Conservation (phyloP, 2,113 vertebrate species). For the Trichomycterus rosablanca region DNA sequence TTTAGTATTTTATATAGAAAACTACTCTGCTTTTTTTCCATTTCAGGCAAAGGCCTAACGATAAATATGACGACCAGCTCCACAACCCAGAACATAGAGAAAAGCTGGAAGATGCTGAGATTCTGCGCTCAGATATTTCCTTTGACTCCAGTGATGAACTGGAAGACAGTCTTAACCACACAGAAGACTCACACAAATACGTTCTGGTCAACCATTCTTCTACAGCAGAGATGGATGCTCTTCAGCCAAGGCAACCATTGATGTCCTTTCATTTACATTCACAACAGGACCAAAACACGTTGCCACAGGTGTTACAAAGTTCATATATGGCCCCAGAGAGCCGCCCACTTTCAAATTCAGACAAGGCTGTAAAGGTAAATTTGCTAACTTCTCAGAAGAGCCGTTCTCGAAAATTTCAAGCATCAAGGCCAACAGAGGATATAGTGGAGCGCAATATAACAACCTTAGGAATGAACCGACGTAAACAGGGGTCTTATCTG, state of each 20-base stretch:
- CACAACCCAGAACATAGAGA: constrained; percentile 75
- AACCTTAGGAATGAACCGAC: constrained; percentile 71
- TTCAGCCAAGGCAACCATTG: constrained; percentile 25
- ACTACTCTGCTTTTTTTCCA: background rate
- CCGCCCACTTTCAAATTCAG: background rate
- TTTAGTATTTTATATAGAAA: background rate
- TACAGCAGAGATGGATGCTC: background rate
- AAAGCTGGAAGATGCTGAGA: constrained; percentile 32
- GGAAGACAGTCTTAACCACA: constrained; percentile 1
- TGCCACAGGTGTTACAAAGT: background rate
- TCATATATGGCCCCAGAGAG: constrained; percentile 1
- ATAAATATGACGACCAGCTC: constrained; percentile 64
- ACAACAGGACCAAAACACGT: constrained; percentile 20
- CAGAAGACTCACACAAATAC: constrained; percentile 37
- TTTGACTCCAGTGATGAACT: constrained; percentile 18
- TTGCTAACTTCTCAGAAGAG: background rate
- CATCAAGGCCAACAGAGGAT: constrained; percentile 52
- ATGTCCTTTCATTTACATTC: constrained; percentile 48
- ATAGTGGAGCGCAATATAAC: constrained; percentile 79
- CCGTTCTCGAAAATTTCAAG: constrained; percentile 30
- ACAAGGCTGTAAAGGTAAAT: background rate
- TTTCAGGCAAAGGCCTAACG: constrained; percentile 44
- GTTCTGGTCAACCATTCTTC: constrained; percentile 21
- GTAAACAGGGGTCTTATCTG: constrained; percentile 70
- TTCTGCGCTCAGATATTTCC: constrained; percentile 17